Evolutionary conservation across 2,888 invertebrate genomes (phyloP).

Genomic region (Arenicola marina): DNA sequence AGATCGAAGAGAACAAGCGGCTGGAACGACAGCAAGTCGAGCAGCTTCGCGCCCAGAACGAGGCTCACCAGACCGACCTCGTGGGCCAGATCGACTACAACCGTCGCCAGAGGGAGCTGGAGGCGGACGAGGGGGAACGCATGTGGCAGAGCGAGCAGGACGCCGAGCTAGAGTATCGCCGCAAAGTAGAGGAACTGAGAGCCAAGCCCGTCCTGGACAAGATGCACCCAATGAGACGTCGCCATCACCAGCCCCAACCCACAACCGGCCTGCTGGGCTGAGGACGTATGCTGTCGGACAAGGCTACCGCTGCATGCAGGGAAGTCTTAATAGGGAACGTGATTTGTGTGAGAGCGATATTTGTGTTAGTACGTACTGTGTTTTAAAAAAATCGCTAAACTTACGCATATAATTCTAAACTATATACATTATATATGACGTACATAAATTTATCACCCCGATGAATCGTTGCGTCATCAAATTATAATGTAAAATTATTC

Average conservation of each 20-base stretch:
- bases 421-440: too few relatives aligned
- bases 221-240: slow-evolving; percentile 52
- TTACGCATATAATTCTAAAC: too few relatives aligned
- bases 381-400: too few relatives aligned
- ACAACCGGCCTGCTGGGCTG: not conserved
- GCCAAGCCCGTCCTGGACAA: slow-evolving; percentile 48
- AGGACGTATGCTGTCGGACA: too few relatives aligned
- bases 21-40: slow-evolving; percentile 44
- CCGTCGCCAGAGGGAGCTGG: slow-evolving; percentile 35
- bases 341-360: too few relatives aligned
- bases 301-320: too few relatives aligned
- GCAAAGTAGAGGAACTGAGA: slow-evolving; percentile 47
- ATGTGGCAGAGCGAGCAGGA: slow-evolving; percentile 45
- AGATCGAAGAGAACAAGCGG: slow-evolving; percentile 51
- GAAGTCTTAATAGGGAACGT: too few relatives aligned
- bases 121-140: slow-evolving; percentile 37
- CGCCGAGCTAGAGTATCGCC: slow-evolving; percentile 54
- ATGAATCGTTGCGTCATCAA: too few relatives aligned
- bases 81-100: slow-evolving; percentile 55
- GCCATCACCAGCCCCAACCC: not conserved
- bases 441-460: too few relatives aligned
- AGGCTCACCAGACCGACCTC: slow-evolving; percentile 50
- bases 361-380: too few relatives aligned
- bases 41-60: slow-evolving; percentile 37
- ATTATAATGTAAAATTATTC: too few relatives aligned